Conservation (phyloP, 2,113 vertebrate genomes). For the Corythornis madagascariensis region DNA sequence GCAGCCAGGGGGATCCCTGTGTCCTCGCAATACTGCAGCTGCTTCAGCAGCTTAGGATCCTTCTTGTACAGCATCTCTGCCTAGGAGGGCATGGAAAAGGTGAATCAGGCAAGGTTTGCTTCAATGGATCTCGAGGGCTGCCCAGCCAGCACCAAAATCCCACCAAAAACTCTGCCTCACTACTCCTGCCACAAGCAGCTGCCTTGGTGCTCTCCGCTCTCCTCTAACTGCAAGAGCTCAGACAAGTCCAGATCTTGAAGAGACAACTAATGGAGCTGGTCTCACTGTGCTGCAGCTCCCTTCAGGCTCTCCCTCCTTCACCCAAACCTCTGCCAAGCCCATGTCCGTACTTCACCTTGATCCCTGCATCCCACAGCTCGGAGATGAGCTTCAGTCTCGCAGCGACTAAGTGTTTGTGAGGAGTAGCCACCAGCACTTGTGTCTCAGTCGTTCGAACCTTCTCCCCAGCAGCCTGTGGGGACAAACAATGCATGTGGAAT, state of each 20-base stretch:
- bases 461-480: constrained; percentile 67
- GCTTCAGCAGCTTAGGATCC: constrained; percentile 91
- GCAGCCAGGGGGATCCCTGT: constrained; percentile 87
- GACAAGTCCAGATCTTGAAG: neutral
- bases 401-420: constrained; percentile 89
- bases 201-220: neutral
- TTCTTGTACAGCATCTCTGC: constrained; percentile 92
- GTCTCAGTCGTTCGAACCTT: constrained; percentile 89
- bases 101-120: neutral
- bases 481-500: neutral
- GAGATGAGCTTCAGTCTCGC: constrained; percentile 85
- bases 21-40: constrained; percentile 92
- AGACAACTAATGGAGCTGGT: neutral
- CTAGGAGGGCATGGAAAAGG: constrained; percentile 59
- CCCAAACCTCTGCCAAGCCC: neutral
- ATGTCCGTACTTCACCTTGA: constrained; percentile 82
- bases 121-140: neutral
- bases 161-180: neutral
- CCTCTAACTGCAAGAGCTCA: neutral
- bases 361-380: constrained; percentile 88
- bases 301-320: neutral
- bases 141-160: neutral
- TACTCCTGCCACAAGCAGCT: neutral
- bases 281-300: neutral
- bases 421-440: constrained; percentile 91